Conservation (phyloP, 2,888 invertebrate genomes). For the Fissipunctia ypsillon region DNA sequence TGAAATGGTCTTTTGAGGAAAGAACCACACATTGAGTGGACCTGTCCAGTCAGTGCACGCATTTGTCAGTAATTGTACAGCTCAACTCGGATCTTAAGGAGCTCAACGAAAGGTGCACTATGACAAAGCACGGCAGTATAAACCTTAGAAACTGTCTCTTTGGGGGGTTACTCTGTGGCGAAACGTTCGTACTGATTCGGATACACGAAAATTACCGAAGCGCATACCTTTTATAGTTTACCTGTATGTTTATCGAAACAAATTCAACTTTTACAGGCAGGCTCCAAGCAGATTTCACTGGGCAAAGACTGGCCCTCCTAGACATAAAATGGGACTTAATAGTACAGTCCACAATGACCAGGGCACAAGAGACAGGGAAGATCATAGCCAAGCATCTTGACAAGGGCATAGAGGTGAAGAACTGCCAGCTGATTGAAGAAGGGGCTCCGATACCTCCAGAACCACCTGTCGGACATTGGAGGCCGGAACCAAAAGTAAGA, state of each 20-base stretch:
- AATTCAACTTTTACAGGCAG: slow-evolving; percentile 89
- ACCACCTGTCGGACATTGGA: slow-evolving; percentile 97
- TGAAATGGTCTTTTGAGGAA: too few relatives aligned
- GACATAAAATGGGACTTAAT: slow-evolving; percentile 95
- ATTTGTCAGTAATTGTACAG: too few relatives aligned
- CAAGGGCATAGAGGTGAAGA: slow-evolving; percentile 88
- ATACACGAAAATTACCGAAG: background rate
- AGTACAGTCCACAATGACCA: slow-evolving; percentile 97
- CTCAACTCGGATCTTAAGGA: too few relatives aligned
- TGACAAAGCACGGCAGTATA: background rate
- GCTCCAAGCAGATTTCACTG: slow-evolving; percentile 96
- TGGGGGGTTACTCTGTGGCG: background rate
- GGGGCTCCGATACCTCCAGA: slow-evolving; percentile 99
- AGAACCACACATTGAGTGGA: too few relatives aligned
- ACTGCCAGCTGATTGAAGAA: slow-evolving; percentile 95
- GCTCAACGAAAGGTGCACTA: background rate
- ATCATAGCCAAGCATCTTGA: slow-evolving; percentile 94
- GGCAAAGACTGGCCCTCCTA: slow-evolving; percentile 94
- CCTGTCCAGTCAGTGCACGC: too few relatives aligned
- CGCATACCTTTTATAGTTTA: background rate
- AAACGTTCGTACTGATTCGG: background rate
- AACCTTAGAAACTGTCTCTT: background rate
- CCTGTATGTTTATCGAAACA: background rate
- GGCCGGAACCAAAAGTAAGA: slow-evolving; percentile 92
- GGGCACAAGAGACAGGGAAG: slow-evolving; percentile 97